Evolutionary conservation across 2,113 vertebrate species (phyloP).

Genomic region (Spea multiplicata): DNA sequence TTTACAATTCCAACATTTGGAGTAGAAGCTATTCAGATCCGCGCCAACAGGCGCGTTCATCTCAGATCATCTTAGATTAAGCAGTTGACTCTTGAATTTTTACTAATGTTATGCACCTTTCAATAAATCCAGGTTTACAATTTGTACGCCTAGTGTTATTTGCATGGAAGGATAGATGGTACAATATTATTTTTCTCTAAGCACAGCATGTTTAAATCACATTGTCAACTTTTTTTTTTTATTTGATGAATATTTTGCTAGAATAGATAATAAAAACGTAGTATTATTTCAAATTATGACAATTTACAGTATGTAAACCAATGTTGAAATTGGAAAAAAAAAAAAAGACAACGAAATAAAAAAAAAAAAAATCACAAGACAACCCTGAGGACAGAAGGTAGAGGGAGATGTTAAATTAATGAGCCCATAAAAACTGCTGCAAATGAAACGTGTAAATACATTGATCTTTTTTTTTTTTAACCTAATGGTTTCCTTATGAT

Average conservation of each 20-base stretch:
- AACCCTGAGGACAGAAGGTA: conserved; percentile 98
- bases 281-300: conserved; percentile 72
- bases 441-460: conserved; percentile 99
- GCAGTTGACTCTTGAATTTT: not conserved
- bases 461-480: conserved; percentile 88
- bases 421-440: conserved; percentile 95
- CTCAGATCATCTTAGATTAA: too few species aligned
- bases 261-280: conserved; percentile 71
- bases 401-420: conserved; percentile 98
- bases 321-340: conserved; percentile 67
- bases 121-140: not conserved
- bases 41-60: too few species aligned
- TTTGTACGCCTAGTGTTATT: not conserved
- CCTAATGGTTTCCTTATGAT: conserved; percentile 92
- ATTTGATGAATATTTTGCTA: conserved; percentile 46
- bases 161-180: conserved; percentile 1
- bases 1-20: too few species aligned
- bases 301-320: conserved; percentile 79
- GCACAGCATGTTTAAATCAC: conserved; percentile 19
- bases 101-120: not conserved
- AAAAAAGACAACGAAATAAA: conserved; percentile 79
- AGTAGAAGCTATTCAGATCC: too few species aligned
- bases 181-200: conserved; percentile 2
- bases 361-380: conserved; percentile 88
- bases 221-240: conserved; percentile 28